These are phyloP conservation scores for Sitta europaea DNA, from an alignment of 2,113 vertebrate species.

Conservation along the genomic window DNA sequence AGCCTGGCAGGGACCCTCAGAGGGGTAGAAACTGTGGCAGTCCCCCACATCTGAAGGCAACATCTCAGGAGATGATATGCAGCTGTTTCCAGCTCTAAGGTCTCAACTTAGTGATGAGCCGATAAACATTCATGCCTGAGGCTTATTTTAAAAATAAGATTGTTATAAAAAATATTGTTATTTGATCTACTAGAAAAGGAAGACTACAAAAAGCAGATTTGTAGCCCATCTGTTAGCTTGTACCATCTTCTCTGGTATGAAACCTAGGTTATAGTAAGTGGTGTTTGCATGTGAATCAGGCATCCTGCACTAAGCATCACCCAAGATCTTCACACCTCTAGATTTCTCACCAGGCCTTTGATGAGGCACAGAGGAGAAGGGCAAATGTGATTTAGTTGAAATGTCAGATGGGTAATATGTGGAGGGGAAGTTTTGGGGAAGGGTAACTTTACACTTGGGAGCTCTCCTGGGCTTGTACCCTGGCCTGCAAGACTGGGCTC, in stretches of 20 bases:
- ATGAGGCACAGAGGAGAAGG: background rate
- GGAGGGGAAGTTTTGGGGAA: background rate
- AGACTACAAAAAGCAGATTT: background rate
- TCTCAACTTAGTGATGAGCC: background rate
- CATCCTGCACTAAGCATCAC: background rate
- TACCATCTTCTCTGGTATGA: background rate
- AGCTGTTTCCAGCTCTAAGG: background rate
- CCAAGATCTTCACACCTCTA: background rate
- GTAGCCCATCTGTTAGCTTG: background rate
- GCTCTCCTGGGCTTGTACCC: background rate
- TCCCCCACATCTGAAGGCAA: background rate
- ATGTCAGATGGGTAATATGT: background rate
- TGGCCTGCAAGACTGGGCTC: background rate
- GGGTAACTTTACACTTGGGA: background rate
- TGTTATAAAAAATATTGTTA: background rate
- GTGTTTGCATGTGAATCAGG: background rate
- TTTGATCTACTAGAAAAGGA: background rate
- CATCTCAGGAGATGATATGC: background rate
- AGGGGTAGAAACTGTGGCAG: too few relatives aligned
- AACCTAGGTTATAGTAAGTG: background rate
- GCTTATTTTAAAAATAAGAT: background rate
- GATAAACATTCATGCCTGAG: constrained; percentile 4
- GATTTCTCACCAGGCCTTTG: background rate
- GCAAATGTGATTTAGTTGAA: background rate
- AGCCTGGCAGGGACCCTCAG: too few relatives aligned